Evolutionary conservation across 1,140 invertebrate genomes (phyloP), one percentile per base, ranked within the genome.

Genomic region (Drosophila azteca): DNA sequence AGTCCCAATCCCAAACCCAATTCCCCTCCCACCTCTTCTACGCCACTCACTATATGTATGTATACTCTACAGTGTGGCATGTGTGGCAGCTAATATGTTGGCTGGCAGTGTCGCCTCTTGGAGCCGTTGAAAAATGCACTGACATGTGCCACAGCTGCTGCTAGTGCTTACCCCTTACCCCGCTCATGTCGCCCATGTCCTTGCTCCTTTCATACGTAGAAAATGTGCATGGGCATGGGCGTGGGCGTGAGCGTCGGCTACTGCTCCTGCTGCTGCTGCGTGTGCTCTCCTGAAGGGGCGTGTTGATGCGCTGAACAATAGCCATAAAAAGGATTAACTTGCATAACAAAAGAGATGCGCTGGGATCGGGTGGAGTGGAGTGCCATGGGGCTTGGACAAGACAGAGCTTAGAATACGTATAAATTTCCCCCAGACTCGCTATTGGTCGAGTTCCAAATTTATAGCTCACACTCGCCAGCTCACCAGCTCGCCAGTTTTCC

Each of bases 281-380:
- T 62, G 52, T 45, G 45, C 49, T 51, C 59, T 45, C 53, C 52
- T 54, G 63, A 43, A 43, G 80, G 53, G 71, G 55, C 71, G 81
- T 79, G 84, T 85, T 85, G 81, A 85, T 87, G 81, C 69, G 82
- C 82, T 74, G 82, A 85, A 85, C 81, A 85, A 85, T 85, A 75
- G 82, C 82, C 81, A 85, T 85, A 85, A 85, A 85, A 85, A 85
- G 81, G 81, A 85, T 85, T 85, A 85, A 87, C 82, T 85, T 87
- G 82, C 82, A 87, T 87, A 85, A 87, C 82, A 85, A 87, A 85
- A 52, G 64, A 57, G 66, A 49, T 58, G 57, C 74, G 17, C 0
- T 20, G 17, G 17, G 17, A 20, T 20, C 17, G 17, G 17, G 17
- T 20, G 17, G 17, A 41, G 20, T 8, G 35, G n/a, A 50, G 39